phyloP scores from a whole-genome alignment of 2,113 vertebrate genomes.

The Atlantisia rogersi region DNA sequence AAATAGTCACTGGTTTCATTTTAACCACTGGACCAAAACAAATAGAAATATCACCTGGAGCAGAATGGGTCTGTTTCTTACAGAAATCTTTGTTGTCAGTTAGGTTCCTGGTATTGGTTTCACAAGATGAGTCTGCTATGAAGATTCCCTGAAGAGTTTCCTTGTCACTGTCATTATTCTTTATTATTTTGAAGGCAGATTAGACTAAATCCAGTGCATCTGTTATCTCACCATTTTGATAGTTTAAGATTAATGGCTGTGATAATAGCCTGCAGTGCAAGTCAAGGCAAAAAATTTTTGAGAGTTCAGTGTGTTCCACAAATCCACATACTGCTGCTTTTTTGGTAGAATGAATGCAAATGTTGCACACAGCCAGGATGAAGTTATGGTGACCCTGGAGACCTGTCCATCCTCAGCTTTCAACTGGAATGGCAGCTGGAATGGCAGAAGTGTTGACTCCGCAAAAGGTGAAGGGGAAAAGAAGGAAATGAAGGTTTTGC shows the following conservation, averaged over 20 bases:
- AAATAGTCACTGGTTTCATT: not conserved
- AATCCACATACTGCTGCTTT: not conserved
- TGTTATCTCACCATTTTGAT: conserved; percentile 34
- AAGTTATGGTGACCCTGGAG: not conserved
- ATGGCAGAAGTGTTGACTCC: not conserved
- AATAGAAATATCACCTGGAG: not conserved
- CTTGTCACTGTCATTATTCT: conserved; percentile 19
- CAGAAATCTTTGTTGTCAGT: not conserved
- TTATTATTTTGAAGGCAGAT: conserved; percentile 59
- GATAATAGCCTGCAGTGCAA: not conserved
- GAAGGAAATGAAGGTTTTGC: not conserved
- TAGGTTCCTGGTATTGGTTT: not conserved
- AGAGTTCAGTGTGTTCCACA: not conserved
- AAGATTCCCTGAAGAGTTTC: not conserved
- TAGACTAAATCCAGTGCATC: conserved; percentile 55
- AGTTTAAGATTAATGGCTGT: conserved; percentile 44
- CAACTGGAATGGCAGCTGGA: not conserved
- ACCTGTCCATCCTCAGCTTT: not conserved
- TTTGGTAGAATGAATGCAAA: not conserved
- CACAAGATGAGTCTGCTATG: not conserved
- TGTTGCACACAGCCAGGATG: not conserved
- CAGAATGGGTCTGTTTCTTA: not conserved
- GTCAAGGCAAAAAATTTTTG: not conserved
- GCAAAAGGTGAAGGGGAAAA: not conserved
- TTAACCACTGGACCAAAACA: not conserved